Conservation (phyloP, 2,113 vertebrate genomes). For the Camelus dromedarius region DNA sequence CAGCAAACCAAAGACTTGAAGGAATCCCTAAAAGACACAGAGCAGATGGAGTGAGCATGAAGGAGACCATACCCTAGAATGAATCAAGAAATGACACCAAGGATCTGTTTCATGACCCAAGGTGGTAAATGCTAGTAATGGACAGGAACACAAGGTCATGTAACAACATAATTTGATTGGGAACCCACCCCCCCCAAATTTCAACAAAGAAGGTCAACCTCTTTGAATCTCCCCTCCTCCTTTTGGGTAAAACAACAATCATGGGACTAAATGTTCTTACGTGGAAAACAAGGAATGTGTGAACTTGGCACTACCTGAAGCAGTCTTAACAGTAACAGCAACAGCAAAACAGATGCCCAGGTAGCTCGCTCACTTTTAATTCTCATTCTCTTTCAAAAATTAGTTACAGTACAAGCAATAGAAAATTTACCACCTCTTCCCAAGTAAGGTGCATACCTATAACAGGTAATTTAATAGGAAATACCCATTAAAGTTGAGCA, state of each 20-base stretch:
- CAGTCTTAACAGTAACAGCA: background rate
- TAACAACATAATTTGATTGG: background rate
- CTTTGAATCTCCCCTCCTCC: background rate
- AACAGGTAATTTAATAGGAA: constrained; percentile 1
- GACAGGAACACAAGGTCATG: background rate
- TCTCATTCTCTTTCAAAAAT: background rate
- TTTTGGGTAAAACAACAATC: background rate
- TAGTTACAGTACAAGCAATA: background rate
- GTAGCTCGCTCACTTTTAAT: background rate
- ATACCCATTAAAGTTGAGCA: background rate
- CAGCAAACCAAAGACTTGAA: background rate
- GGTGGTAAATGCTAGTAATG: background rate
- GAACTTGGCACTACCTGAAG: background rate
- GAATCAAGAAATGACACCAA: background rate
- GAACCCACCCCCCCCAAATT: background rate
- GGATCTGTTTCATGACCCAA: background rate
- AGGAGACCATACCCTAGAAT: background rate
- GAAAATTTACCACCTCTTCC: background rate
- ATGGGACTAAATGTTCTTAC: background rate
- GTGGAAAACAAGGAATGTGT: background rate
- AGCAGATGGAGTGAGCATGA: background rate
- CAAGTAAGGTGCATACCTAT: background rate
- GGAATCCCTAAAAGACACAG: background rate
- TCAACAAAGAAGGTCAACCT: background rate
- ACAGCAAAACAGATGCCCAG: background rate